Evolutionary conservation across 2,797 vertebrate species (phyloP).

Genomic region (Argya squamiceps): DNA sequence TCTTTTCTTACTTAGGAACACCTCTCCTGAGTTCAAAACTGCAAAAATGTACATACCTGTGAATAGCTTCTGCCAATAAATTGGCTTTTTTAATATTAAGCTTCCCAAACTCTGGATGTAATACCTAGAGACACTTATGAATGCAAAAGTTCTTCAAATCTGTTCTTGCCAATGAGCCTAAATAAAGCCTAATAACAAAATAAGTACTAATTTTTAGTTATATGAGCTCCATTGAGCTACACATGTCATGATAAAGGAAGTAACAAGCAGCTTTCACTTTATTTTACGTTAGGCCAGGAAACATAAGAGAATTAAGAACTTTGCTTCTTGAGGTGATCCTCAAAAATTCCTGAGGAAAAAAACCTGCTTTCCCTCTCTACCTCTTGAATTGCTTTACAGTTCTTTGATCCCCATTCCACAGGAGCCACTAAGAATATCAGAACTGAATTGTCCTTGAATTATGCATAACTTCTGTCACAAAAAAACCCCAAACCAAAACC

Average conservation of each 20-base stretch:
- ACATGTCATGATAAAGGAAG: background rate
- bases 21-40: background rate
- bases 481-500: background rate
- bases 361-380: background rate
- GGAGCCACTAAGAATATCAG: background rate
- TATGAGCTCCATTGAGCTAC: background rate
- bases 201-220: background rate
- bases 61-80: background rate
- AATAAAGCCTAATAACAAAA: background rate
- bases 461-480: background rate
- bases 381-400: background rate
- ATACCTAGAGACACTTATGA: background rate
- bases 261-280: background rate
- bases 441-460: fast-evolving
- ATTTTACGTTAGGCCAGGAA: background rate
- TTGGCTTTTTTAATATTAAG: background rate
- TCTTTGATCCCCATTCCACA: background rate
- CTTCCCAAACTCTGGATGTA: background rate
- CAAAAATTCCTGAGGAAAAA: background rate
- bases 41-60: background rate
- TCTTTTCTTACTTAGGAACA: background rate
- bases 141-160: background rate
- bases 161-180: background rate
- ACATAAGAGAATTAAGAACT: background rate
- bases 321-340: background rate